Conservation (phyloP, 1,140 invertebrate genomes). For the Lordiphosa mommai region DNA sequence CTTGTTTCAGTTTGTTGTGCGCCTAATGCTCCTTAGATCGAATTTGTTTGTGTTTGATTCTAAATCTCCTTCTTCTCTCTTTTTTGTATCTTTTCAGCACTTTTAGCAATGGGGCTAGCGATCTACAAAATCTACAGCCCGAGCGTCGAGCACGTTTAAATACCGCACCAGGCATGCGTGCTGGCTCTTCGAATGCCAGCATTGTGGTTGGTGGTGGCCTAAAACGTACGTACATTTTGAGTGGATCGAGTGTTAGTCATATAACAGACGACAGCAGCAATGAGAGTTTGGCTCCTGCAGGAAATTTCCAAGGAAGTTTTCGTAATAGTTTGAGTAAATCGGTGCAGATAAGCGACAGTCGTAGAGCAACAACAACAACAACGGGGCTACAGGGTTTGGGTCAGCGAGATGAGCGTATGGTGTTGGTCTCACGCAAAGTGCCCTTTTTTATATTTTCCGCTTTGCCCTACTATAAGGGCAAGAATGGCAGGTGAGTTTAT, state of each 20-base stretch:
- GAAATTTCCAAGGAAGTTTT: slow-evolving; percentile 76
- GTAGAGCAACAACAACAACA: slow-evolving; percentile 31
- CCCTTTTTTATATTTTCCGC: slow-evolving; percentile 92
- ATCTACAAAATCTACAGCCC: slow-evolving; percentile 60
- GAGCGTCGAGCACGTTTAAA: slow-evolving; percentile 72
- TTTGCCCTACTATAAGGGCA: slow-evolving; percentile 88
- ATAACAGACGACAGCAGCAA: slow-evolving; percentile 76
- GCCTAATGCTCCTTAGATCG: slow-evolving; percentile 63
- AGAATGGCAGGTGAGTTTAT: slow-evolving; percentile 83
- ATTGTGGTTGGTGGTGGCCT: slow-evolving; percentile 42
- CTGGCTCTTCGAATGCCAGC: slow-evolving; percentile 21
- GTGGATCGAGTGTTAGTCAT: slow-evolving; percentile 69
- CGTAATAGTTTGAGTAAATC: slow-evolving; percentile 81
- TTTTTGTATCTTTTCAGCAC: slow-evolving; percentile 45
- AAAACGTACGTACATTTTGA: slow-evolving; percentile 66
- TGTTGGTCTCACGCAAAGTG: slow-evolving; percentile 85
- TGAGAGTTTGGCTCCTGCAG: slow-evolving; percentile 70
- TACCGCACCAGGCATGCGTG: slow-evolving; percentile 72
- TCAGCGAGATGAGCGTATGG: slow-evolving; percentile 85
- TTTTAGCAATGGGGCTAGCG: slow-evolving; percentile 76
- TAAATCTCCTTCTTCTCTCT: slow-evolving; percentile 24
- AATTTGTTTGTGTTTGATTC: slow-evolving; percentile 20
- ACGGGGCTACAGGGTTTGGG: slow-evolving; percentile 18
- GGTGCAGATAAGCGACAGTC: slow-evolving; percentile 80
- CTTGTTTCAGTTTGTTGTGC: slow-evolving; percentile 47